A percentile compares a stretch with the other conserved stretches of the same genome.
Conservation (phyloP, 2,797 vertebrate genomes). For the Gymnothorax reevesii region DNA sequence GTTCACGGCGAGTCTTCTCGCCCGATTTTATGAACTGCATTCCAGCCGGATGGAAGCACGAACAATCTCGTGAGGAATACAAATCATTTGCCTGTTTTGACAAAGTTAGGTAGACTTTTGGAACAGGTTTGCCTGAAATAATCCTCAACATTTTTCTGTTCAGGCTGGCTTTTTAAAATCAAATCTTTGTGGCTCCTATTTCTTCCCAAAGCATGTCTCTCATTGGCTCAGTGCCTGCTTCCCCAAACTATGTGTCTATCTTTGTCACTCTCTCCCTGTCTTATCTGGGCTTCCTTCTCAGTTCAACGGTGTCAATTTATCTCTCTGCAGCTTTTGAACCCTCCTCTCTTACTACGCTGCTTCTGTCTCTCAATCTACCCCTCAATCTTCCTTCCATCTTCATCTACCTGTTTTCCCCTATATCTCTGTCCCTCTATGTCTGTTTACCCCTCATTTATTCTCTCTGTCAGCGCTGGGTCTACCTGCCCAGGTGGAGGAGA, state of each 20-base stretch:
- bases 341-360: not conserved
- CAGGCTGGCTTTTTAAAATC: not conserved
- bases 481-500: conserved; percentile 79
- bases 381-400: not conserved
- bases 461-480: conserved; percentile 73
- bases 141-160: not conserved
- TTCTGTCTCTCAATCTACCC: not conserved
- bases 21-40: not conserved
- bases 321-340: not conserved
- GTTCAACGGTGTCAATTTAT: not conserved
- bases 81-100: not conserved
- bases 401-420: not conserved
- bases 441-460: not conserved
- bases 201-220: not conserved
- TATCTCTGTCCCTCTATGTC: not conserved
- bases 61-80: not conserved
- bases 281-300: not conserved
- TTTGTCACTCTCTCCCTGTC: not conserved
- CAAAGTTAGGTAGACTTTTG: not conserved
- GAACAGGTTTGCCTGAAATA: not conserved
- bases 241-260: not conserved
- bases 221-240: not conserved
- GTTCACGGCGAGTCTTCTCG: not conserved
- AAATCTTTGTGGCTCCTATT: not conserved
- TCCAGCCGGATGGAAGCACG: not conserved